Evolutionary conservation across 2,888 invertebrate genomes (phyloP), one percentile per base, ranked within the genome.

Genomic region (Ectemnius lituratus): DNA sequence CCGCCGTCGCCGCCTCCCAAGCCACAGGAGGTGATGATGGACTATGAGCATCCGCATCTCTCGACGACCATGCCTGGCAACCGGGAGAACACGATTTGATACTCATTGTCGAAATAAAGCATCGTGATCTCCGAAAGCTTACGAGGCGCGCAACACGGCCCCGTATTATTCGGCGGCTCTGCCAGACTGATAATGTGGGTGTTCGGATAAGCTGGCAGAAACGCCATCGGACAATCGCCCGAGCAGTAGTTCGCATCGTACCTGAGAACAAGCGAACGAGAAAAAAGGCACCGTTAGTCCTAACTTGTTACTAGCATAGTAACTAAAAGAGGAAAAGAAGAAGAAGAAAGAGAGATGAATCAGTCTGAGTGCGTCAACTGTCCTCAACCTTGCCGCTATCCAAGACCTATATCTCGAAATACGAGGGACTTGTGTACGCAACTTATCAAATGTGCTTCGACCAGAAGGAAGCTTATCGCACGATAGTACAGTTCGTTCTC

Each of bases 171-270:
- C 13, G 93, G 92, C 0, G 95, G 94, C 58, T 94, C 94, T 4
- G 96, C 95, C 87, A 98, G 93, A 85, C 96, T 96, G 72, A 96
- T 94, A 86, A 98, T 92, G 91, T 98, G 97, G 8, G 97, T 97
- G 90, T 98, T 97, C 0, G 97, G 95, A 88, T 96, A 96, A 87
- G 95, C 95, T 88, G 96, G 97, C 75, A 97, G 92, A 89, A 97
- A 97, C 64, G 97, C 95, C 91, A 95, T 95, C 0, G 96, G 96
- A 91, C 99, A 99, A 86, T 98, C 97, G 6, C 99, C 98, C 67
- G 97, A 95, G 92, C 99, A 99, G 92, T 98, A 98, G 92, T 97
- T 97, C 6, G 99, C 98, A 87, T 97, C 96, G 92, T 98, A 99
- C 75, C 90, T 90, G 87, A 2, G 81, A 46, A 37, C 37, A 37